phyloP scores from a whole-genome alignment of 2,888 invertebrate genomes.

The Drosophila formosana region DNA sequence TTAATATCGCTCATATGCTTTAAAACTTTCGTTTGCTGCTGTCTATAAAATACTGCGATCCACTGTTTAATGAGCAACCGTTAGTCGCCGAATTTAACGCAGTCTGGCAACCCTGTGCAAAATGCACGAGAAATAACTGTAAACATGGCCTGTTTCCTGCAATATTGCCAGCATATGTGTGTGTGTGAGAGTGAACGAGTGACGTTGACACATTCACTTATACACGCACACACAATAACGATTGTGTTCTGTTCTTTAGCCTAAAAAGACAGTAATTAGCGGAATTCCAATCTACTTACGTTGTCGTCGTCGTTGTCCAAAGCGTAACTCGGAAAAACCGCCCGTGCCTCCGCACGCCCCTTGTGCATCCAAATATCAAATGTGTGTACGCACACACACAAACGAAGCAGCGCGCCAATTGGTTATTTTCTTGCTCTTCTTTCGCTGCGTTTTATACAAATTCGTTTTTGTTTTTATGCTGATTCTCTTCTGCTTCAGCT shows the following conservation, averaged over 20 bases:
- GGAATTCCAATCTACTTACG: conserved; percentile 72
- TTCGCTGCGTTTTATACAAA: conserved; percentile 34
- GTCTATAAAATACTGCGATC: no score
- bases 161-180: background rate
- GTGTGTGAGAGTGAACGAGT: conserved; percentile 10
- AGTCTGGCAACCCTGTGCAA: conserved; percentile 45
- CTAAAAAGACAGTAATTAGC: conserved; percentile 51
- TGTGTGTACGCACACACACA: conserved; percentile 23
- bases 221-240: conserved; percentile 32
- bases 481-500: conserved; percentile 14
- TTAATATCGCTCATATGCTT: no score
- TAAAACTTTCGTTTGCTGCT: no score
- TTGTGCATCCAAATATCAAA: conserved; percentile 57
- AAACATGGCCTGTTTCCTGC: conserved; percentile 43
- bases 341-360: conserved; percentile 55
- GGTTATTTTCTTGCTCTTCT: conserved; percentile 31
- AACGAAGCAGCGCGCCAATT: conserved; percentile 22
- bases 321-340: conserved; percentile 69
- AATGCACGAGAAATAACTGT: conserved; percentile 52
- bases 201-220: conserved; percentile 36
- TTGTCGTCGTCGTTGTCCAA: conserved; percentile 79
- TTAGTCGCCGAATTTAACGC: conserved; percentile 29
- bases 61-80: conserved; percentile 35
- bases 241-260: conserved; percentile 30
- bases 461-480: conserved; percentile 40